These are phyloP conservation scores for Trachythela sp. DNA, from an alignment of 64 coral and sea anemone species.

Conservation along the genomic window DNA sequence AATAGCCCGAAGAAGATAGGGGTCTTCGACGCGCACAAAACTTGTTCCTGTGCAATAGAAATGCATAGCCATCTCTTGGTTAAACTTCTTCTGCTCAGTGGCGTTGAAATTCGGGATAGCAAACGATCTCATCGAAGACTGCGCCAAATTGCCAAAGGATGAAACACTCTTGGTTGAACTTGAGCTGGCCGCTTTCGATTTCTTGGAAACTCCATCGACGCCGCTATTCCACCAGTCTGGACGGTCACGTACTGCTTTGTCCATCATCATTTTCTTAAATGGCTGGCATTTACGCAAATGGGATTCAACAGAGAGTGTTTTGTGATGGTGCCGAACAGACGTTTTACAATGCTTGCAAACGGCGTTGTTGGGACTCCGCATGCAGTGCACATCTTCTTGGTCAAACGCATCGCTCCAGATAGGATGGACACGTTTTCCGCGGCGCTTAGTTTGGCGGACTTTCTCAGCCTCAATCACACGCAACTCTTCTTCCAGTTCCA, in stretches of 20 bases:
- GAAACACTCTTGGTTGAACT: background rate
- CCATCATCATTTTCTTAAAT: slow-evolving; percentile 16
- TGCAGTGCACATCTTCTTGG: background rate
- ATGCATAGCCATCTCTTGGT: background rate
- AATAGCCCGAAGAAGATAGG: background rate
- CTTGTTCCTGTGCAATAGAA: background rate
- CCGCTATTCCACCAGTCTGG: slow-evolving; percentile 6
- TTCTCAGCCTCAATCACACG: background rate
- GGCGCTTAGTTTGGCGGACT: background rate
- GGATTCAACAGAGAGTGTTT: background rate
- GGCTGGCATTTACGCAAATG: slow-evolving; percentile 6
- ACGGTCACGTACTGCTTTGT: background rate
- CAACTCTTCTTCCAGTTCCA: background rate
- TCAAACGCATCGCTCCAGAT: slow-evolving; percentile 3
- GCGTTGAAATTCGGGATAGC: background rate
- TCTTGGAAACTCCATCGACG: background rate
- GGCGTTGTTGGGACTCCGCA: background rate
- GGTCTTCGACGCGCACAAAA: background rate
- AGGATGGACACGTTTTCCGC: background rate
- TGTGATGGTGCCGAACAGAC: background rate
- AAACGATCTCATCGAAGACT: background rate
- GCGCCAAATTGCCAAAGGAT: background rate
- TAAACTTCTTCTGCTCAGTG: slow-evolving; percentile 4
- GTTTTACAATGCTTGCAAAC: background rate
- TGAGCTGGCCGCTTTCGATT: background rate